A percentile compares a stretch with the other conserved stretches of the same genome.
These are phyloP conservation scores for Pteromalus puparum DNA, from an alignment of 1,140 invertebrate genomes.

Conservation along the genomic window DNA sequence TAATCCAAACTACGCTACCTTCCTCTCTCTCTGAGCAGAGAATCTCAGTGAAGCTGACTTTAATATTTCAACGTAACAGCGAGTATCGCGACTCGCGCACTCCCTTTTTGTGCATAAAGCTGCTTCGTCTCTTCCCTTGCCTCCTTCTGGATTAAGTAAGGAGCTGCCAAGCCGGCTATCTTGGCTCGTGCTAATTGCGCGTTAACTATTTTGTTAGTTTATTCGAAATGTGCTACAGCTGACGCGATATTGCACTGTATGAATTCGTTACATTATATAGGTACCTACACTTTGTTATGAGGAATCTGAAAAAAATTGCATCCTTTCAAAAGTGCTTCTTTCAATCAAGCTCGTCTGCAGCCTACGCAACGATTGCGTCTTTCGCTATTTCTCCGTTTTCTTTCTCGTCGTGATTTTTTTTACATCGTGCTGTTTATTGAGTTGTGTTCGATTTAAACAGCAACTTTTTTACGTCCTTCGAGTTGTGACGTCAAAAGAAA, in stretches of 20 bases:
- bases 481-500: too few species aligned
- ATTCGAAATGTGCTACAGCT: background rate
- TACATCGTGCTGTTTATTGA: too few species aligned
- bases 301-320: too few species aligned
- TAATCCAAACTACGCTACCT: slow-evolving; percentile 16
- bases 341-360: too few species aligned
- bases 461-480: too few species aligned
- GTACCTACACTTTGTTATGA: too few species aligned
- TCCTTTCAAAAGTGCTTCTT: too few species aligned
- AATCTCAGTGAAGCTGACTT: slow-evolving; percentile 25
- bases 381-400: too few species aligned
- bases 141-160: slow-evolving; percentile 18
- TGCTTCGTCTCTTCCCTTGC: background rate
- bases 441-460: too few species aligned
- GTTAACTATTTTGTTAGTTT: slow-evolving; percentile 51
- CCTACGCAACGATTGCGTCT: too few species aligned
- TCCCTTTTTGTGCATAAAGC: background rate
- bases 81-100: background rate
- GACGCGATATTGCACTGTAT: background rate
- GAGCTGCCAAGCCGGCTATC: background rate
- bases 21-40: background rate
- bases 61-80: slow-evolving; percentile 44
- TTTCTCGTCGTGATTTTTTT: too few species aligned
- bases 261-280: too few species aligned
- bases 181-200: slow-evolving; percentile 46